Conservation (phyloP, 1,140 invertebrate genomes). For the Drosophila sturtevanti region DNA sequence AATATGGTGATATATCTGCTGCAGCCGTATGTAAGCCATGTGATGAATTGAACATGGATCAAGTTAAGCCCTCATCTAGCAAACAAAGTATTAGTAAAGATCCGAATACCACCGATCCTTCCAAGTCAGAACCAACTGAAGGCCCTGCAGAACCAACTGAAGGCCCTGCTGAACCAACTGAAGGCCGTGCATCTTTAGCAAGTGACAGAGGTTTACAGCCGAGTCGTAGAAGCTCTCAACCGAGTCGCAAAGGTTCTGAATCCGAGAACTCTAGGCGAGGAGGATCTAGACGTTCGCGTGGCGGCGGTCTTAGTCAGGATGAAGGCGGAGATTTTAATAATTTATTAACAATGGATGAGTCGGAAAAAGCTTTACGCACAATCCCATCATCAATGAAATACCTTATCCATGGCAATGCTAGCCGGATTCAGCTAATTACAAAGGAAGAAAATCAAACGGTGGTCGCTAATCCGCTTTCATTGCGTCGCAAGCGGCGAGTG, state of each 20-base stretch:
- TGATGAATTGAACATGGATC: background rate
- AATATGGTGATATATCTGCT: background rate
- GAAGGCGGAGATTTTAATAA: background rate
- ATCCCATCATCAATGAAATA: conserved; percentile 29
- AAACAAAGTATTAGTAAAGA: background rate
- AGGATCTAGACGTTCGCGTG: background rate
- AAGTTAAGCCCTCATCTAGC: background rate
- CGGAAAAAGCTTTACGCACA: conserved; percentile 10
- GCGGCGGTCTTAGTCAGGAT: background rate
- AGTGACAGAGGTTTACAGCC: too few species aligned
- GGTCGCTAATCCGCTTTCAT: background rate
- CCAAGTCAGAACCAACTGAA: background rate
- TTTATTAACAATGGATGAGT: background rate
- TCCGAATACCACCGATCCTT: background rate
- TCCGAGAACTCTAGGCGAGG: background rate
- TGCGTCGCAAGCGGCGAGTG: conserved; percentile 18
- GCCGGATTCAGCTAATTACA: background rate
- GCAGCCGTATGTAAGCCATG: background rate
- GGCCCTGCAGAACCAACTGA: too few species aligned
- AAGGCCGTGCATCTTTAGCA: too few species aligned
- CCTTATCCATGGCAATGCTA: background rate
- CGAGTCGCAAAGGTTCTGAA: background rate
- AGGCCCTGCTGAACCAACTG: too few species aligned
- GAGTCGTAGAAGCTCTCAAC: background rate
- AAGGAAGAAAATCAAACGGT: background rate